Percentiles rank a stretch among this genome's conserved stretches.
Conservation (phyloP, 2,797 vertebrate genomes). For the Spatula versicolor region DNA sequence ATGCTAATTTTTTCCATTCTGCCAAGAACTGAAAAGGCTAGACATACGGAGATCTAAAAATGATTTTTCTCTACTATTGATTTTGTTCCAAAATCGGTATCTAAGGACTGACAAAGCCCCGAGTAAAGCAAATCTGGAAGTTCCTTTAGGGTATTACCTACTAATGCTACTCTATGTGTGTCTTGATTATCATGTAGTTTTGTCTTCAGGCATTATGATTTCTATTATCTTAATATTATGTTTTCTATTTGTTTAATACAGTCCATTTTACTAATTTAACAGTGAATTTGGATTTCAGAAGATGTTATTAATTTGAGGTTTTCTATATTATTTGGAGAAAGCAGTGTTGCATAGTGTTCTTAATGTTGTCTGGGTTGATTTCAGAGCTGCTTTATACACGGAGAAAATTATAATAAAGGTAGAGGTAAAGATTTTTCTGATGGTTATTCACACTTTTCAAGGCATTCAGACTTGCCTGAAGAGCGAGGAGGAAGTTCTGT, state of each 20-base stretch:
- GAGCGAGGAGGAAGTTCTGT: neutral
- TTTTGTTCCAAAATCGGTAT: slow-evolving; percentile 12
- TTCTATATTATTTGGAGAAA: neutral
- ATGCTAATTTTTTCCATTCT: slow-evolving; percentile 34
- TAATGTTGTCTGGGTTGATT: neutral
- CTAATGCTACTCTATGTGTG: neutral
- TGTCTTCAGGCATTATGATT: neutral
- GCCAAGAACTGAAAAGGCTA: slow-evolving; percentile 15
- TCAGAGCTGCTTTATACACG: neutral
- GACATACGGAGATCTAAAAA: slow-evolving; percentile 59
- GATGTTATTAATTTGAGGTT: neutral
- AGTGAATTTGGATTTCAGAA: neutral
- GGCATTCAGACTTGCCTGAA: neutral
- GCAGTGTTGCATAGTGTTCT: neutral
- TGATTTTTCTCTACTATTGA: slow-evolving; percentile 39
- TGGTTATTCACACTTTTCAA: neutral
- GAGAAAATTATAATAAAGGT: neutral
- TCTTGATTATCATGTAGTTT: neutral
- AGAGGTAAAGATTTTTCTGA: neutral
- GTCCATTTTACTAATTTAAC: neutral
- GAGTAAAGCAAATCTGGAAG: neutral
- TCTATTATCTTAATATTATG: neutral
- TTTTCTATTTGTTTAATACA: neutral
- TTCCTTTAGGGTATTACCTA: slow-evolving; percentile 8
- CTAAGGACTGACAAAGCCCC: neutral